Base-by-base conservation (phyloP, 1,140 invertebrate species). In the Lamellibrachia luymesi region DNA sequence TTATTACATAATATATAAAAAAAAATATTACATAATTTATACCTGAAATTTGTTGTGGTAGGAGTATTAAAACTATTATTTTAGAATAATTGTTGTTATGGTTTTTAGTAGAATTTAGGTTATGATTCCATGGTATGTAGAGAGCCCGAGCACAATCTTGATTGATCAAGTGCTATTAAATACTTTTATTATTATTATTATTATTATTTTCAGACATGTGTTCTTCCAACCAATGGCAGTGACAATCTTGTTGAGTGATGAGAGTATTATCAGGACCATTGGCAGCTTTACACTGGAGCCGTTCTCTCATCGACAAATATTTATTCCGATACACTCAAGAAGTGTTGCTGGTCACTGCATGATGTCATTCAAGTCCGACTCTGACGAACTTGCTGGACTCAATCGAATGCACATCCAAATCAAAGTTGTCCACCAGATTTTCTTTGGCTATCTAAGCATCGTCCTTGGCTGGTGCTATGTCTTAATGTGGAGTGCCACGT, bases 321-420 rank as follows among this genome's bases (percentile, higher is more conserved):
- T 89, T 89, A 93, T 93, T 89, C 92, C 92, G 8, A 64, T 93
- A 27, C 89, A 93, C 27, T 89, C 64, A 10, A 80, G 50, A 90
- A 8, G 17, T 50, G 49, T 93, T 7, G 92, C 92, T 93, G 92
- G 92, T 13, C 92, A 93, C 38, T 93, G 92, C n/a, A 56, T 93
- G 51, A 90, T 93, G 52, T 93, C 92, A 50, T 93, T 93, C 89
- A 80, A 64, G 50, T 13, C 92, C 51, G 10, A 52, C 56, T 93
- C 92, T 7, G 89, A 90, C 6, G 52, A 22, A 49, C 17, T 50
- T 50, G 89, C 10, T 8, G 38, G 56, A 10, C 52, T 89, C 27
- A n/a, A 93, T 90, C 49, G 91, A 38, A 13, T 93, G 38, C 92
- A 27, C 5, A 90, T 93, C 64, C 17, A 90, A 56, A 90, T 93